These are phyloP conservation scores for Aphrophora alni DNA, from an alignment of 2,888 invertebrate genomes.

Conservation along the genomic window DNA sequence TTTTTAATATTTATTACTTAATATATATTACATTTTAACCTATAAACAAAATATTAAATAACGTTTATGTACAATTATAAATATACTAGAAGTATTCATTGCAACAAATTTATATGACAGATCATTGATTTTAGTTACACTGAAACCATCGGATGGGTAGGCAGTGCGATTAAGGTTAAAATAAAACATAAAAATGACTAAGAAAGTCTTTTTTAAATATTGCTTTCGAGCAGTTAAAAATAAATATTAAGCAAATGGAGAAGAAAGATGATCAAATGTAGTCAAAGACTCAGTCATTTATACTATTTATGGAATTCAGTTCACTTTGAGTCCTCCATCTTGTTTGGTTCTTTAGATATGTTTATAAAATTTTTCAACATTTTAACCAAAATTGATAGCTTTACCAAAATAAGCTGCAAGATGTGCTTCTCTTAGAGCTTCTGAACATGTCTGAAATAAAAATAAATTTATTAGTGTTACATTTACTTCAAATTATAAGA, in stretches of 20 bases:
- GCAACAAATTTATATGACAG: neutral
- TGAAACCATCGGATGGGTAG: neutral
- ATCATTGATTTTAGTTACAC: neutral
- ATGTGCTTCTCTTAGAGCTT: conserved; percentile 97
- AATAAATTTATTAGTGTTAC: conserved; percentile 41
- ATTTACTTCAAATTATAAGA: too few relatives aligned
- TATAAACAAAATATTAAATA: neutral
- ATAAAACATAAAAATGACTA: neutral
- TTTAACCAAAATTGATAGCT: conserved; percentile 84
- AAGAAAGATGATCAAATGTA: neutral
- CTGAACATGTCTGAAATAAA: conserved; percentile 87
- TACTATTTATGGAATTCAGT: neutral
- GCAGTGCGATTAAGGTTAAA: neutral
- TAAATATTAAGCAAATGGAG: neutral
- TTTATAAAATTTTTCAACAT: neutral
- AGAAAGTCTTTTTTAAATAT: neutral
- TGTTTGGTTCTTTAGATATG: neutral
- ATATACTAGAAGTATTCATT: neutral
- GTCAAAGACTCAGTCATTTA: neutral
- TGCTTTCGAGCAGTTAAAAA: neutral
- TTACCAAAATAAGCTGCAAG: conserved; percentile 95
- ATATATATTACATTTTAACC: neutral
- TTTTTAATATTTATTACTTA: neutral
- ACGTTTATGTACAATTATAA: neutral
- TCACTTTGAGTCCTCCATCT: neutral